Conservation (phyloP, 2,113 vertebrate genomes). For the Python bivittatus region DNA sequence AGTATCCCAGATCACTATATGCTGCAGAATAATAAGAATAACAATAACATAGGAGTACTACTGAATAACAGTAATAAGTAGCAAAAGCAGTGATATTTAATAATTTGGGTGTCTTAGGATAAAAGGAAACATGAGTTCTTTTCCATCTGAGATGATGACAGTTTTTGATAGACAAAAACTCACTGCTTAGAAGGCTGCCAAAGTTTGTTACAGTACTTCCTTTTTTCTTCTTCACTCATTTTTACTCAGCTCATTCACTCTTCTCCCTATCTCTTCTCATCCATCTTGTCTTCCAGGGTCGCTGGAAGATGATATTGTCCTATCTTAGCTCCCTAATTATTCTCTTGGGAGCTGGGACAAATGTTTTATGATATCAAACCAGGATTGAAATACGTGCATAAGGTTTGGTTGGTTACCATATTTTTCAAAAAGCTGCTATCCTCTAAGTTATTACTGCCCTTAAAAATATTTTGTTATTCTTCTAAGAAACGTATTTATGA, state of each 20-base stretch:
- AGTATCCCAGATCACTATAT: constrained; percentile 91
- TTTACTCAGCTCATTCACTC: background rate
- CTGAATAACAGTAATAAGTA: background rate
- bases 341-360: background rate
- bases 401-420: background rate
- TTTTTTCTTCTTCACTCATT: too few species aligned
- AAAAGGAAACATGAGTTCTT: background rate
- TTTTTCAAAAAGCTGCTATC: background rate
- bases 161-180: background rate
- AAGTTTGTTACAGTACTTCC: background rate
- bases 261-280: background rate
- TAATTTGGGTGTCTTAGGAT: background rate
- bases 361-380: background rate
- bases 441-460: background rate
- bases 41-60: background rate
- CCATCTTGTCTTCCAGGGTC: background rate
- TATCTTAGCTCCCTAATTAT: background rate
- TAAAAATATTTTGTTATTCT: background rate
- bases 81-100: background rate
- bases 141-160: background rate
- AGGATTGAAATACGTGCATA: background rate
- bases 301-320: background rate
- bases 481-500: background rate
- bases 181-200: background rate
- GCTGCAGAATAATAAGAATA: constrained; percentile 71